Base-by-base conservation (phyloP, 1,140 invertebrate genomes). In the Amyelois transitella region DNA sequence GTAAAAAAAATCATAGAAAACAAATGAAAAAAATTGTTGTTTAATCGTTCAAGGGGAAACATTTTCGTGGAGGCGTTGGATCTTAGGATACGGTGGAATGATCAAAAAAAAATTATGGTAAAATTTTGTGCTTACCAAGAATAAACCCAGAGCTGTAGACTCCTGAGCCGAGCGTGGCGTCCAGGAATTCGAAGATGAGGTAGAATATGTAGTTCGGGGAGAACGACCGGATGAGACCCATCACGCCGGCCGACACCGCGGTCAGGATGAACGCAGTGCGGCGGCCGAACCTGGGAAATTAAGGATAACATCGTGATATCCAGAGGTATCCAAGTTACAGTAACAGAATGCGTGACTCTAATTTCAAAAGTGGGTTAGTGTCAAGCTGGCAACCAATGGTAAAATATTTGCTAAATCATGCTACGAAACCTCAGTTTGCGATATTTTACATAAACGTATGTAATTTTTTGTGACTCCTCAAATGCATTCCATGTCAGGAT, bases 141-240 rank as follows among this genome's bases (percentile, higher is more conserved):
- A 89, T 86, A 58, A 83, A 89, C 5, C 77, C 83, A 0, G 83
- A 79, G 53, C 79, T 86, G 64, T 86, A 89, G 8, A 87, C 83
- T 18, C 87, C 84, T 14, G 79, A 83, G 10, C 84, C 86, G 6
- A 88, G 88, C 18, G 90, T 89, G 10, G 89, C 80, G 55, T 94
- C 93, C 17, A 93, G 58, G 60, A 94, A 92, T 81, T 94, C 93
- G 24, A 94, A 90, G 4, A 87, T 56, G 7, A 86, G 20, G 64
- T 94, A 95, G 68, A 89, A 89, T 28, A 84, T 71, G 70, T 94
- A 94, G 75, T 86, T 91, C 3, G 89, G 82, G 3, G 92, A 89
- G 67, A 93, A 94, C 5, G 92, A 91, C 51, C 91, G 90, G 1
- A 90, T 79, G 12, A 94, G 57, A 0, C 93, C 93, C 28, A 91